Conservation (phyloP, 2,797 vertebrate genomes). For the Glossophaga mutica region DNA sequence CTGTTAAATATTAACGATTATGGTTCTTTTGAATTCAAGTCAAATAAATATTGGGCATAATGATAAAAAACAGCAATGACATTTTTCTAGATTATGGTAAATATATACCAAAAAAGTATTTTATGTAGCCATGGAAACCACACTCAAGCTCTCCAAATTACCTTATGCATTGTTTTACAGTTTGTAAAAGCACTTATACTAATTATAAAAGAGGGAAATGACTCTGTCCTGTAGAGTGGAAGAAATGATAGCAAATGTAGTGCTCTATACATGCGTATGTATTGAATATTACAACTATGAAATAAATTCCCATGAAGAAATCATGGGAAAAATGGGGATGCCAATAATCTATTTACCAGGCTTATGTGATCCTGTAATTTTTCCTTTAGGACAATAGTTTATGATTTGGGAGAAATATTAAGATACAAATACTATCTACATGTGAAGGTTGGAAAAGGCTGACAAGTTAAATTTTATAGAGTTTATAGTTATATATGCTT, state of each 20-base stretch:
- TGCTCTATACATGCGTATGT: background rate
- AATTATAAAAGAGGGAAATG: background rate
- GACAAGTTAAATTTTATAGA: background rate
- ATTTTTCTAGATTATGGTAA: slow-evolving; percentile 32
- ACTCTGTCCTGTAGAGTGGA: background rate
- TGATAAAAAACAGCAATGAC: background rate
- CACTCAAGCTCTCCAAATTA: slow-evolving; percentile 31
- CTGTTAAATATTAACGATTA: background rate
- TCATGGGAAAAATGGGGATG: background rate
- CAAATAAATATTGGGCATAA: slow-evolving; percentile 7
- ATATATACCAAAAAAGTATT: background rate
- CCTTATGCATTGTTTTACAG: slow-evolving; percentile 11
- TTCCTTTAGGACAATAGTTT: background rate
- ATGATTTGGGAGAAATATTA: background rate
- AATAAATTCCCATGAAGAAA: background rate
- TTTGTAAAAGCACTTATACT: slow-evolving; percentile 29
- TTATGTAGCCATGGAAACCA: slow-evolving; percentile 57
- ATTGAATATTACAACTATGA: background rate
- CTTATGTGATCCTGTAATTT: background rate
- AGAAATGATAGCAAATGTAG: background rate
- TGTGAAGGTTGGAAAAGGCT: background rate
- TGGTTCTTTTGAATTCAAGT: background rate
- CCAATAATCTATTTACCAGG: background rate
- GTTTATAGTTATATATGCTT: background rate
- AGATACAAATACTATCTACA: background rate